Evolutionary conservation across 2,888 invertebrate genomes (phyloP), one percentile per base, ranked within the genome.

Genomic region (Drosophila maculinotata): DNA sequence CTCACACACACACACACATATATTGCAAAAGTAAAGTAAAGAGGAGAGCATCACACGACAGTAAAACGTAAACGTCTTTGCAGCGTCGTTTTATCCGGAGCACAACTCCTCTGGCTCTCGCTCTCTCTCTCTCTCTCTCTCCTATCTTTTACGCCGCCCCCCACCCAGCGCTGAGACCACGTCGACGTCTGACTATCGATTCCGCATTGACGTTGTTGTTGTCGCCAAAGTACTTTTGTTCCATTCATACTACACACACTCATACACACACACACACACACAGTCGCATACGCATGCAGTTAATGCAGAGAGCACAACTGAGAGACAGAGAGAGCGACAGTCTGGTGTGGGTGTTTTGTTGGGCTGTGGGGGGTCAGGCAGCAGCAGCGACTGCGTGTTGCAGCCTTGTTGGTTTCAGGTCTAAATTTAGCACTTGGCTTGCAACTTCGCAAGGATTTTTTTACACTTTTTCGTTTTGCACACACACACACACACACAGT

Each of bases 371-470:
- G 76, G 79, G 79, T 60, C 56, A 65, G 23, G 65, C 51, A 63
- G 57, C 41, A 38, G 52, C 52, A 75, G 70, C 74, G 82, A 66
- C 80, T 83, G 84, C 81, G 78, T 86, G 84, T 49, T 86, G 80
- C 80, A 80, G 80, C 80, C 87, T 80, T 80, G 70, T 71, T 76
- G 66, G 76, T 74, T 87, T 84, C 78, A 87, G 84, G 81, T 81
- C 81, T 81, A 81, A 84, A 81, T 81, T 87, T 81, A 81, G 81
- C 81, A 84, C 87, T 85, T 67, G 64, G 77, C 79, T 80, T 81
- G 81, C 81, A 81, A 81, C 87, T 81, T 78, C 78, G 62, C 82
- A 81, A 77, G 79, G 79, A 82, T 80, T 74, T 75, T 64, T 65
- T 65, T 62, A 67, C 58, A 60, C 60, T 74, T 78, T 74, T 78